Evolutionary conservation across 1,140 invertebrate genomes (phyloP).

Genomic region (Drosophila simulans): DNA sequence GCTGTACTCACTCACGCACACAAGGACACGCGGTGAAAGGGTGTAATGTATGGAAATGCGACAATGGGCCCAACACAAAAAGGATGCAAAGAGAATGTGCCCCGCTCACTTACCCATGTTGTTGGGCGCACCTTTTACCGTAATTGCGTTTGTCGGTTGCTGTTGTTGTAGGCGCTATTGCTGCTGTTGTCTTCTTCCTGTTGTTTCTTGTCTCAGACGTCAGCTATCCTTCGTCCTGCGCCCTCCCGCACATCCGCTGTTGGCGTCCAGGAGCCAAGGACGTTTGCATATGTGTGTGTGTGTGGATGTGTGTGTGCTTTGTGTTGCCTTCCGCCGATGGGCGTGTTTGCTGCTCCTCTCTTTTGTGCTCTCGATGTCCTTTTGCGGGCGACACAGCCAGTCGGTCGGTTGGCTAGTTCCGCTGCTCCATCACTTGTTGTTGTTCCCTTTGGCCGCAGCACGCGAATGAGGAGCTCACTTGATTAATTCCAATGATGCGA

Average conservation of each 20-base stretch:
- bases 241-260: conserved; percentile 10
- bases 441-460: conserved; percentile 21
- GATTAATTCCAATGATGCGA: conserved; percentile 28
- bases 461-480: conserved; percentile 30
- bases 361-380: conserved; percentile 33
- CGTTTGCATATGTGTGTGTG: conserved; percentile 28
- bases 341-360: conserved; percentile 19
- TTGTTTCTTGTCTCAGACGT: conserved; percentile 15
- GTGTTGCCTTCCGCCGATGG: conserved; percentile 7
- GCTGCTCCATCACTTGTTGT: conserved; percentile 36
- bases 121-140: conserved; percentile 61
- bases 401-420: conserved; percentile 5
- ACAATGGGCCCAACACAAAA: conserved; percentile 29
- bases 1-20: conserved; percentile 19
- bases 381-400: neutral
- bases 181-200: conserved; percentile 8
- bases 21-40: conserved; percentile 11
- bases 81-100: neutral
- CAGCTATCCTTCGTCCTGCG: conserved; percentile 20
- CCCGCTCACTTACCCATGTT: conserved; percentile 73
- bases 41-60: conserved; percentile 58
- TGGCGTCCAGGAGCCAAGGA: conserved; percentile 31
- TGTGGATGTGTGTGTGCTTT: neutral
- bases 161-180: conserved; percentile 1
- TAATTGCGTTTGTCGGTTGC: conserved; percentile 50